These are phyloP conservation scores for Amblyteles armatorius DNA, from an alignment of 2,888 invertebrate species.

Conservation along the genomic window DNA sequence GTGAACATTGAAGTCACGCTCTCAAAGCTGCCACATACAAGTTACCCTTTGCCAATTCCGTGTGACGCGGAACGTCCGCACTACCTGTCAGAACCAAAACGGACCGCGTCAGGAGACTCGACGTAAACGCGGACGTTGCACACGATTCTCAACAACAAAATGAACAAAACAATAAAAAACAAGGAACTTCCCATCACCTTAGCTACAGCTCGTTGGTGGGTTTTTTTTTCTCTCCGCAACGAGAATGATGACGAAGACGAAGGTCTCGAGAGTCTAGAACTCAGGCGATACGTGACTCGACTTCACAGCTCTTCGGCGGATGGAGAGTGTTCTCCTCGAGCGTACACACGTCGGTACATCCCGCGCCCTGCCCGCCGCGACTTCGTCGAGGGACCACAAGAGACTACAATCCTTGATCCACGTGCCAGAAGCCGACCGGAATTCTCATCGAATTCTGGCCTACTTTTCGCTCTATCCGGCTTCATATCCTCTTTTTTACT, in stretches of 20 bases:
- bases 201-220: not conserved
- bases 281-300: constrained; percentile 65
- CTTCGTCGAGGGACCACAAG: constrained; percentile 41
- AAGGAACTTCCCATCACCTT: not conserved
- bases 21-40: not conserved
- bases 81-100: not conserved
- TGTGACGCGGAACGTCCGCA: not conserved
- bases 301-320: constrained; percentile 44
- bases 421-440: constrained; percentile 54
- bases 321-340: constrained; percentile 46
- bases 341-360: constrained; percentile 33
- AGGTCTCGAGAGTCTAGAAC: constrained; percentile 56
- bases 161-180: not conserved
- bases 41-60: not conserved
- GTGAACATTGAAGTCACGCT: not conserved
- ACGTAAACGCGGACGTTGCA: not conserved
- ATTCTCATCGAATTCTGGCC: constrained; percentile 59
- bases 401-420: constrained; percentile 66
- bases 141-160: constrained; percentile 3
- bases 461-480: constrained; percentile 16
- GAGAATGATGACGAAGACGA: constrained; percentile 43
- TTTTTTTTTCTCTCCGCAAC: constrained; percentile 11
- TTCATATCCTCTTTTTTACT: constrained; percentile 2
- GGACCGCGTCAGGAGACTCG: not conserved
- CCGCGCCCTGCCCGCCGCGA: constrained; percentile 22